phyloP scores from a whole-genome alignment of 2,113 vertebrate species.

The Hirundichthys speculiger region DNA sequence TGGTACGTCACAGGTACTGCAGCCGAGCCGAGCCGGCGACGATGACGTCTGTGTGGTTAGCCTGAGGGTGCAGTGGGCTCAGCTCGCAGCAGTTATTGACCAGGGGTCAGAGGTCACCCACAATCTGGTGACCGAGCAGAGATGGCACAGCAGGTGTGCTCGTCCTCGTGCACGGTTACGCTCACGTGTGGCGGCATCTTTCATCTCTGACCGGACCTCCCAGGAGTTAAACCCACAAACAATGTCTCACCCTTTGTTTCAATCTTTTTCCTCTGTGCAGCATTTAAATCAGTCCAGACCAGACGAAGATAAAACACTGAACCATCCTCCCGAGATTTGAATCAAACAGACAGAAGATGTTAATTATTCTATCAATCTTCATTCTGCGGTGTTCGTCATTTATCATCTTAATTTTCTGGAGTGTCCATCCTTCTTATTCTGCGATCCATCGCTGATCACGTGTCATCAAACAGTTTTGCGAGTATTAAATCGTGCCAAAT shows the following conservation, averaged over 20 bases:
- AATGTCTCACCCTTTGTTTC: neutral
- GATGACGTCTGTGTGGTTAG: slow-evolving; percentile 19
- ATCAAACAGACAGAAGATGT: slow-evolving; percentile 11
- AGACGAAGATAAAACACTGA: neutral
- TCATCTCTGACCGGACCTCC: slow-evolving; percentile 53
- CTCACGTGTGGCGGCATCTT: slow-evolving; percentile 35
- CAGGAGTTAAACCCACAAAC: slow-evolving; percentile 38
- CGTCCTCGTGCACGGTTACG: slow-evolving; percentile 19
- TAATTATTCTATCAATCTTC: slow-evolving; percentile 35
- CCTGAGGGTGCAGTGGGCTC: slow-evolving; percentile 40
- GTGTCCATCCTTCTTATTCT: slow-evolving; percentile 28
- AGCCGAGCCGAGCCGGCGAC: neutral
- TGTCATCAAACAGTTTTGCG: slow-evolving; percentile 41
- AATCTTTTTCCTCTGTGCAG: neutral
- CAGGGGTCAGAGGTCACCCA: slow-evolving; percentile 51
- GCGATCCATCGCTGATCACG: slow-evolving; percentile 42
- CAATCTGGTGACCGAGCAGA: slow-evolving; percentile 28
- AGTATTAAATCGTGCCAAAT: slow-evolving; percentile 57
- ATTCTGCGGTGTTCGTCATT: slow-evolving; percentile 37
- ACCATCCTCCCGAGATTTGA: neutral
- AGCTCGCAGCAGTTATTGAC: slow-evolving; percentile 52
- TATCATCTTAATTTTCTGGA: slow-evolving; percentile 16
- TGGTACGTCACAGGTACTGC: slow-evolving; percentile 47
- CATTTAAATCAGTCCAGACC: too few species aligned
- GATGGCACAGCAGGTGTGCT: slow-evolving; percentile 29